These are phyloP conservation scores for Pyxicephalus adspersus DNA, from an alignment of 2,113 vertebrate genomes.

Conservation along the genomic window DNA sequence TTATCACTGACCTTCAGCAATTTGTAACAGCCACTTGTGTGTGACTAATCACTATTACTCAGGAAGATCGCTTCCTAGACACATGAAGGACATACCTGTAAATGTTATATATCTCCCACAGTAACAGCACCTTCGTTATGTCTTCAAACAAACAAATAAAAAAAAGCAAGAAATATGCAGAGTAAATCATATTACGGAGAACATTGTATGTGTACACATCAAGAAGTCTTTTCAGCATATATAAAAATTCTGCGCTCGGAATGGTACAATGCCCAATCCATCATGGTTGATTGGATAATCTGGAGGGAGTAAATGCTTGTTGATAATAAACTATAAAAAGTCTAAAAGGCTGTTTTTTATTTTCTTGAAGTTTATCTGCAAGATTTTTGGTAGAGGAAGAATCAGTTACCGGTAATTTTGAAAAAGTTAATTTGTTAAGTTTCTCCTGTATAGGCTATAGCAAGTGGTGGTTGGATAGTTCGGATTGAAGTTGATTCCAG, in stretches of 20 bases:
- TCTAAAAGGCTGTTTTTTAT: background rate
- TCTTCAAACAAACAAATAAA: conserved; percentile 24
- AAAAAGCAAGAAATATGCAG: background rate
- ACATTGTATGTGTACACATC: background rate
- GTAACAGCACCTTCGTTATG: background rate
- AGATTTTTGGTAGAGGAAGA: too few relatives aligned
- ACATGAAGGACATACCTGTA: conserved; percentile 37
- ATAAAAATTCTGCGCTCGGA: background rate
- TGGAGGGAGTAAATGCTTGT: conserved; percentile 2
- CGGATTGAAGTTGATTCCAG: too few relatives aligned
- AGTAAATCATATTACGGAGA: conserved; percentile 10
- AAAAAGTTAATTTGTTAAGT: too few relatives aligned
- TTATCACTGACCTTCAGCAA: conserved; percentile 52
- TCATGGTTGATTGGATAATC: conserved; percentile 13
- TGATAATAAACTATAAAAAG: conserved; percentile 1
- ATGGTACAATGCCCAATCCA: background rate
- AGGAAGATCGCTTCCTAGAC: background rate
- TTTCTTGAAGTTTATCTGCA: background rate
- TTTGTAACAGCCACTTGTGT: conserved; percentile 41
- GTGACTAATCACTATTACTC: conserved; percentile 42
- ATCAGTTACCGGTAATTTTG: too few relatives aligned
- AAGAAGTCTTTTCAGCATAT: background rate
- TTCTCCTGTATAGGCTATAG: too few relatives aligned
- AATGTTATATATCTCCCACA: background rate
- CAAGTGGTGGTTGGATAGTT: too few relatives aligned